Conservation (phyloP, 92 coral and sea anemone genomes). For the Bergia sp. region DNA sequence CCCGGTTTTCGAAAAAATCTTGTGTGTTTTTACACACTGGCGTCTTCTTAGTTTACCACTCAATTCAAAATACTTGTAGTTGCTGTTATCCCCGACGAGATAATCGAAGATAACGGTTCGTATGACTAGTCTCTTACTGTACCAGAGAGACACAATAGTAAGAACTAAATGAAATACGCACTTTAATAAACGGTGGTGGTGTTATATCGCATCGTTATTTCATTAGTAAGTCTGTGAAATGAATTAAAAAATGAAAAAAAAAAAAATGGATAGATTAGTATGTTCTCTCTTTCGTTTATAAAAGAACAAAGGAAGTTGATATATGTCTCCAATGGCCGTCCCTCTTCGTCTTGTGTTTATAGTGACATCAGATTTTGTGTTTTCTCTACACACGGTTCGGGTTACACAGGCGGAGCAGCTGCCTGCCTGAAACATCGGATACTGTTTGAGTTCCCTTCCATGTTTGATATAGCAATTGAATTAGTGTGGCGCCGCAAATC, state of each 20-base stretch:
- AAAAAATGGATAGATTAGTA: slow-evolving; percentile 10
- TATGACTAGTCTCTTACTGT: background rate
- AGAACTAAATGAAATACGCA: background rate
- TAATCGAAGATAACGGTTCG: background rate
- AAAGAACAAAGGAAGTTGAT: slow-evolving; percentile 28
- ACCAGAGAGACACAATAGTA: background rate
- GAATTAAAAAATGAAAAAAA: slow-evolving; percentile 11
- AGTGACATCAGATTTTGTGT: slow-evolving; percentile 39
- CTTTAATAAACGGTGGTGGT: background rate
- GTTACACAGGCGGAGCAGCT: slow-evolving; percentile 49
- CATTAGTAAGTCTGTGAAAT: slow-evolving; percentile 26
- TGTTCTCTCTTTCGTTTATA: slow-evolving; percentile 3
- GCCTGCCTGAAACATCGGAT: slow-evolving; percentile 9
- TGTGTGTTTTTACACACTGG: background rate
- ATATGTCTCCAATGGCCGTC: background rate
- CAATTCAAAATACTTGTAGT: slow-evolving; percentile 1
- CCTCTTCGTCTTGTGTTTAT: background rate
- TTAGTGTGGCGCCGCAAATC: slow-evolving; percentile 32
- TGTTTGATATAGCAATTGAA: slow-evolving; percentile 47
- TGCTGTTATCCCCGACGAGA: background rate
- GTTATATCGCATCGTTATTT: background rate
- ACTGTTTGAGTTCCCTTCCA: slow-evolving; percentile 21
- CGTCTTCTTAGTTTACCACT: background rate
- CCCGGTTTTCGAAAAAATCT: background rate
- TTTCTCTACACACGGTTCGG: slow-evolving; percentile 27